Conservation (phyloP, 2,113 vertebrate genomes). For the Cranoglanis bouderius region DNA sequence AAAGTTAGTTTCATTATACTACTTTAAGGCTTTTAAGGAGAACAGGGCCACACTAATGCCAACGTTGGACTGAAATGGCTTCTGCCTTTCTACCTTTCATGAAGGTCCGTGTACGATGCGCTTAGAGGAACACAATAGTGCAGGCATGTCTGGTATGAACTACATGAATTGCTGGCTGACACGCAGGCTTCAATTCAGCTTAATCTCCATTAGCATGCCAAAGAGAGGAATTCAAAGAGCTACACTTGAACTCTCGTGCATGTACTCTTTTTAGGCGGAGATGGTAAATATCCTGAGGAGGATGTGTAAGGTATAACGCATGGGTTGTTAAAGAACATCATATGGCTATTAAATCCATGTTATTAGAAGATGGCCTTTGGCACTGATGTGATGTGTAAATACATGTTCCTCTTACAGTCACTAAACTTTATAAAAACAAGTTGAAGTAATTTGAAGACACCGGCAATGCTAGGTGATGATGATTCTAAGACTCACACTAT, state of each 20-base stretch:
- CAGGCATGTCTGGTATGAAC: slow-evolving; percentile 75
- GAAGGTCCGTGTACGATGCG: slow-evolving; percentile 49
- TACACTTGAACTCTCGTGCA: slow-evolving; percentile 59
- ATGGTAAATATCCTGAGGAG: slow-evolving; percentile 26
- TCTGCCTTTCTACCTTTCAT: slow-evolving; percentile 47
- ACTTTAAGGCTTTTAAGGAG: slow-evolving; percentile 3
- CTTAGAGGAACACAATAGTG: slow-evolving; percentile 62
- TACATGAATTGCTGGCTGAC: slow-evolving; percentile 71
- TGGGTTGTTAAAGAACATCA: neutral
- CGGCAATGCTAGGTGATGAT: neutral
- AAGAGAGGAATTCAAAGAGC: slow-evolving; percentile 67
- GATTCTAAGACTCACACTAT: neutral
- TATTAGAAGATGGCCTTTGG: slow-evolving; percentile 11
- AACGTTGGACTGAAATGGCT: slow-evolving; percentile 59
- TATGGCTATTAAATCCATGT: slow-evolving; percentile 2
- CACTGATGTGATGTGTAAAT: neutral
- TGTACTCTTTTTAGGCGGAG: neutral
- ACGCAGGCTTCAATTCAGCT: slow-evolving; percentile 65
- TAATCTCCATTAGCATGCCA: slow-evolving; percentile 67
- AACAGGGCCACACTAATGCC: slow-evolving; percentile 55
- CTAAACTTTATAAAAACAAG: neutral
- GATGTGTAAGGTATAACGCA: neutral
- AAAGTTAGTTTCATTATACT: neutral
- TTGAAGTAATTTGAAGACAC: neutral
- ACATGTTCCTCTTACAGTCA: neutral